Conservation (phyloP, 2,797 vertebrate species). For the Poliocrania exsul region DNA sequence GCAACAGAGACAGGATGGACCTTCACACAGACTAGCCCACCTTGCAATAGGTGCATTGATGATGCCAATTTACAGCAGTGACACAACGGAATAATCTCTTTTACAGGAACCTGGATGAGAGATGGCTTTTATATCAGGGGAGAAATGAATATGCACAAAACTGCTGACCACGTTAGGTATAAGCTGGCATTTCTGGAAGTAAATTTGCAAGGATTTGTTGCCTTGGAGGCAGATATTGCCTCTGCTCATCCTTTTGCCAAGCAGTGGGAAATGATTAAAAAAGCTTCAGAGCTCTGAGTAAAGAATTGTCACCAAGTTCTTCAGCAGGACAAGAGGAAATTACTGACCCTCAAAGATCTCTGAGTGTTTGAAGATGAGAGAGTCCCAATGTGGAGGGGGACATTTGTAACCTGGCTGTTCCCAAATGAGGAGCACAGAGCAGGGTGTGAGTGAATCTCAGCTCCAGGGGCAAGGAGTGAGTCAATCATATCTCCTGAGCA, state of each 20-base stretch:
- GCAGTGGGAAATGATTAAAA: not conserved
- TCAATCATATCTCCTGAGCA: not conserved
- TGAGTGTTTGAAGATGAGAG: not conserved
- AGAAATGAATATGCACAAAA: not conserved
- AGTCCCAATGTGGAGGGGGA: not conserved
- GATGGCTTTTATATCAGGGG: not conserved
- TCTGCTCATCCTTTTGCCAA: not conserved
- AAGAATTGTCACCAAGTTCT: accelerated
- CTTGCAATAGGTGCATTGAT: not conserved
- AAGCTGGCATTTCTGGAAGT: not conserved
- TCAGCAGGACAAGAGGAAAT: not conserved
- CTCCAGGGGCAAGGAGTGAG: not conserved
- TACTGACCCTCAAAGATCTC: not conserved
- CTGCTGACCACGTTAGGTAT: not conserved
- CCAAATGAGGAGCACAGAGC: not conserved
- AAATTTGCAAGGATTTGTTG: not conserved
- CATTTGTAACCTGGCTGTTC: not conserved
- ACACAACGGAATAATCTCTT: not conserved
- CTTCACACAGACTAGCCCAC: not conserved
- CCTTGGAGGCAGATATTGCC: not conserved
- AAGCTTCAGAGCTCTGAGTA: not conserved
- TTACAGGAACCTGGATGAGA: not conserved
- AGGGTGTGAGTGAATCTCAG: not conserved
- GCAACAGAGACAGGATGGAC: not conserved
- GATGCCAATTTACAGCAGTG: not conserved